Evolutionary conservation across 2,888 invertebrate genomes (phyloP).

Genomic region (Adela reaumurella): DNA sequence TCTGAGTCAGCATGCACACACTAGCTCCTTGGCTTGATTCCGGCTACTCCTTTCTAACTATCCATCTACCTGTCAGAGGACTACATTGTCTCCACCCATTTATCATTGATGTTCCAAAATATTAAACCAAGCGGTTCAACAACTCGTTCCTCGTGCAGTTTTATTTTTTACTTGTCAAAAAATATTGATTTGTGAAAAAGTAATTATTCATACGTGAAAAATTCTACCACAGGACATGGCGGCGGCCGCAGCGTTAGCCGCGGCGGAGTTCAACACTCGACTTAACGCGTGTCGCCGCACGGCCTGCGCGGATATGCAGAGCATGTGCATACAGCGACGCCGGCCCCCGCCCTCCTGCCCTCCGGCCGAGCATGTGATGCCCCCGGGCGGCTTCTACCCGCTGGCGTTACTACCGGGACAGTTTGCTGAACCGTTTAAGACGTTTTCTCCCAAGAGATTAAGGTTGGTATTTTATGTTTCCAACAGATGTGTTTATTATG

Average conservation of each 20-base stretch:
- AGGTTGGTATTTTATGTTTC: slow-evolving; percentile 31
- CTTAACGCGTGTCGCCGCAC: slow-evolving; percentile 74
- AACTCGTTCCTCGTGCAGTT: too few relatives aligned
- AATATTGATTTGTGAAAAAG: too few relatives aligned
- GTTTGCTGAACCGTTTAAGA: slow-evolving; percentile 81
- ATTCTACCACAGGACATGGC: slow-evolving; percentile 60
- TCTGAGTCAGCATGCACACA: too few relatives aligned
- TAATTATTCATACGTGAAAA: too few relatives aligned
- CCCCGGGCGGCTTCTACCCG: slow-evolving; percentile 72
- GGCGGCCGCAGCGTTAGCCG: slow-evolving; percentile 79
- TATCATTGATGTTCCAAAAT: too few relatives aligned
- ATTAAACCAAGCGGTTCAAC: too few relatives aligned
- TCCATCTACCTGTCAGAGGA: too few relatives aligned
- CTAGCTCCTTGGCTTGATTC: too few relatives aligned
- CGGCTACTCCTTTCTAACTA: too few relatives aligned
- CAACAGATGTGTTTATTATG: background rate
- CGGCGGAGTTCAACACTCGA: slow-evolving; percentile 84
- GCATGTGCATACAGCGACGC: slow-evolving; percentile 73
- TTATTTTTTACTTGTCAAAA: too few relatives aligned
- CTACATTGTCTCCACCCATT: too few relatives aligned
- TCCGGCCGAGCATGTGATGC: slow-evolving; percentile 24
- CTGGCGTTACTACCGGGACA: slow-evolving; percentile 95
- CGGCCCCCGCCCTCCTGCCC: slow-evolving; percentile 17
- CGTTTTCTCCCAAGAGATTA: slow-evolving; percentile 78
- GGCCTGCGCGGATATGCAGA: slow-evolving; percentile 90